Percentiles rank a stretch among this genome's conserved stretches.
phyloP scores from a whole-genome alignment of 2,888 invertebrate species.

The Heliconius erato region DNA sequence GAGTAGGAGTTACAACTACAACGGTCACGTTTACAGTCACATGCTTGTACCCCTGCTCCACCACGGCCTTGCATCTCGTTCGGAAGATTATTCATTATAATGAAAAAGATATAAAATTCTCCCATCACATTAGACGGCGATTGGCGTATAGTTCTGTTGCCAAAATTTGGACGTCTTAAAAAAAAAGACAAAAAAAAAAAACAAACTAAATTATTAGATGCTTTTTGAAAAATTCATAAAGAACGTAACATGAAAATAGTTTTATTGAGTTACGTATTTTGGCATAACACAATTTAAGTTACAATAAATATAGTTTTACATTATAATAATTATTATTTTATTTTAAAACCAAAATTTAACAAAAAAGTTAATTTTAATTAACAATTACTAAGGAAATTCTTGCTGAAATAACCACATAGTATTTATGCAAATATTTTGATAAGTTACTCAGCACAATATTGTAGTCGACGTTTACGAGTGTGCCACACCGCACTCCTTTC shows the following conservation, averaged over 20 bases:
- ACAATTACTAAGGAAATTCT: background rate
- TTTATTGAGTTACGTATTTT: background rate
- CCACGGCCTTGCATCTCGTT: too few relatives aligned
- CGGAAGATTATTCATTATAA: too few relatives aligned
- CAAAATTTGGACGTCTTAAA: background rate
- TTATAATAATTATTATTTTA: too few relatives aligned
- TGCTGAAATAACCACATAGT: constrained; percentile 27
- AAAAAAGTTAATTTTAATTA: background rate
- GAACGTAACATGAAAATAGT: background rate
- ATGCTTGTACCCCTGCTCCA: too few relatives aligned
- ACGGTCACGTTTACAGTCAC: too few relatives aligned
- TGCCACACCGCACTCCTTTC: constrained; percentile 61
- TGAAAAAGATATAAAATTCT: too few relatives aligned
- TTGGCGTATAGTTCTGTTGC: background rate
- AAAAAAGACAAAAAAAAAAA: too few relatives aligned
- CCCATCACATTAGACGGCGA: background rate
- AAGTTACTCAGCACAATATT: constrained; percentile 62
- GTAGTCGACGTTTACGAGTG: constrained; percentile 59
- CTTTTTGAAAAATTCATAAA: background rate
- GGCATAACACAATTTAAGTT: too few relatives aligned
- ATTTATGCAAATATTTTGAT: constrained; percentile 62
- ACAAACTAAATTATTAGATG: too few relatives aligned
- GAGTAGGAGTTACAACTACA: too few relatives aligned
- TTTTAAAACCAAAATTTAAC: background rate
- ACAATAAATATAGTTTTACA: too few relatives aligned